Conservation (phyloP, 2,888 invertebrate genomes). For the Alentia gelatinosa region DNA sequence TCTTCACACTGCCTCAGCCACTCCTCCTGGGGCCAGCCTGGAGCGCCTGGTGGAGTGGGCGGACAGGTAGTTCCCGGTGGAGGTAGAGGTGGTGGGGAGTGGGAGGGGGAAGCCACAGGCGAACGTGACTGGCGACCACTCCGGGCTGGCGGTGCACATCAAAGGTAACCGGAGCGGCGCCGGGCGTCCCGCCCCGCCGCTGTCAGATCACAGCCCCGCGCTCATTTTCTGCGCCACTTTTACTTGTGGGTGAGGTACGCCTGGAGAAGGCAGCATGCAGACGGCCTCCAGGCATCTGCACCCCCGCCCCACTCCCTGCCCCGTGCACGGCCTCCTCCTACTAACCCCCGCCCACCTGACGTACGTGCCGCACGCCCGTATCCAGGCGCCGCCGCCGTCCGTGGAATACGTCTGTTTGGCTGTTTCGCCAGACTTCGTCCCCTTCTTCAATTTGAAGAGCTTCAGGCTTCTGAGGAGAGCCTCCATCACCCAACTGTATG, state of each 20-base stretch:
- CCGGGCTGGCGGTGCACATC: not conserved
- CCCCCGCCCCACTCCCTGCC: not conserved
- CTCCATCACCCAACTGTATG: no score
- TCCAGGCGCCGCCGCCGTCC: no score
- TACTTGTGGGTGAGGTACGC: not conserved
- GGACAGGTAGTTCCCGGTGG: not conserved
- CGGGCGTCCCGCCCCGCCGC: not conserved
- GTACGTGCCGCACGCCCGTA: not conserved
- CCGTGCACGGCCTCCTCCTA: not conserved
- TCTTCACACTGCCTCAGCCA: not conserved
- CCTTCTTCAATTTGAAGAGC: no score
- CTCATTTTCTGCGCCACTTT: slow-evolving; percentile 17
- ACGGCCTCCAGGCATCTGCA: not conserved
- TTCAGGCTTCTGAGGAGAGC: no score
- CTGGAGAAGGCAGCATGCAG: not conserved
- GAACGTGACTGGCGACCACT: not conserved
- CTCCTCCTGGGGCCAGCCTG: not conserved
- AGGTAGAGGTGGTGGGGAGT: not conserved
- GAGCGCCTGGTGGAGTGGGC: not conserved
- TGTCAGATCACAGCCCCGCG: not conserved
- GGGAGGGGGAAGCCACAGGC: not conserved
- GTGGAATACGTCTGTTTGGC: no score
- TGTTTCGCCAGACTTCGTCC: no score
- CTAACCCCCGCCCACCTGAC: not conserved
- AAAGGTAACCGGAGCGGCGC: not conserved